These are phyloP conservation scores for Verasper variegatus DNA, from an alignment of 2,113 vertebrate genomes.

Conservation along the genomic window DNA sequence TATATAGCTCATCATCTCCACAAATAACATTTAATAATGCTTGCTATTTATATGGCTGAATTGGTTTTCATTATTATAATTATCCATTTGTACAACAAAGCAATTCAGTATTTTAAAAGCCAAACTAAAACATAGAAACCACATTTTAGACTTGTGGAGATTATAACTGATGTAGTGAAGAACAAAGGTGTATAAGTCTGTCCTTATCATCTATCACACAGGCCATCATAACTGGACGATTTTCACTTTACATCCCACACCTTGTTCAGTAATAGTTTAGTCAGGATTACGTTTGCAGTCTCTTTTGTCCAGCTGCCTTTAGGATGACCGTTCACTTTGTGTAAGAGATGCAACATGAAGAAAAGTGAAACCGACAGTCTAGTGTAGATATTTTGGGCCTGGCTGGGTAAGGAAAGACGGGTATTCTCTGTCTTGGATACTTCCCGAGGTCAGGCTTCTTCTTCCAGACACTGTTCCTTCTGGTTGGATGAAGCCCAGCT, in stretches of 20 bases:
- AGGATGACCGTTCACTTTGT: not conserved
- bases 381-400: constrained; percentile 11
- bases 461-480: constrained; percentile 62
- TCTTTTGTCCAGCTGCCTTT: not conserved
- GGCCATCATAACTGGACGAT: constrained; percentile 1
- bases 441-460: constrained; percentile 14
- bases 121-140: not conserved
- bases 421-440: constrained; percentile 45
- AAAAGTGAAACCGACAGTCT: not conserved
- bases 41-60: not conserved
- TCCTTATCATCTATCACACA: not conserved
- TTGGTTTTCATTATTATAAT: not conserved
- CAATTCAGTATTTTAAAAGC: not conserved
- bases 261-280: not conserved
- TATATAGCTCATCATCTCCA: not conserved
- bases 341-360: not conserved
- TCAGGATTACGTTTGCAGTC: not conserved
- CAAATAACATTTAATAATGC: not conserved
- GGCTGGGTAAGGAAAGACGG: constrained; percentile 17
- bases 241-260: not conserved
- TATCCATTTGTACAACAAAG: not conserved
- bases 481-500: constrained; percentile 58
- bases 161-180: too few species aligned
- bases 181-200: too few species aligned
- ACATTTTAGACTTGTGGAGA: not conserved